These are phyloP conservation scores for Ramphastos sulfuratus DNA, from an alignment of 2,113 vertebrate genomes.

Conservation along the genomic window DNA sequence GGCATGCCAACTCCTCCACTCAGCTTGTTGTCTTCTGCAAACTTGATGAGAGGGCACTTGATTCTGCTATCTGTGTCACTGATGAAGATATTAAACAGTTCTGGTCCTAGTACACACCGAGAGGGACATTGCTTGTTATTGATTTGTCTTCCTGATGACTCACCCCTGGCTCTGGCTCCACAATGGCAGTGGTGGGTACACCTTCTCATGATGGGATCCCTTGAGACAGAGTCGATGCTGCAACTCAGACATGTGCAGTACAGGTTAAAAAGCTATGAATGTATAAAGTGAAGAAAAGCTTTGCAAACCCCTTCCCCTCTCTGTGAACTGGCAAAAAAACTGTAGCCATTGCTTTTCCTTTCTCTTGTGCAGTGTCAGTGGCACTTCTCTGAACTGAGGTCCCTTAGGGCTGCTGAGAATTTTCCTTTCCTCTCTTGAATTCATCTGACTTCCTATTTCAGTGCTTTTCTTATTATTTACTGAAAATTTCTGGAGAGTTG, in stretches of 20 bases:
- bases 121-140: no score
- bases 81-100: no score
- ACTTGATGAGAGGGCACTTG: no score
- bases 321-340: not conserved
- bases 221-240: not conserved
- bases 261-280: not conserved
- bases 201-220: not conserved
- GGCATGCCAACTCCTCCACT: no score
- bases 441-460: constrained; percentile 7
- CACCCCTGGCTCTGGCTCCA: not conserved
- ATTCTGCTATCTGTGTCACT: no score
- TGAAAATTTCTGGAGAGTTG: not conserved
- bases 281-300: not conserved
- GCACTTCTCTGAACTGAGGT: not conserved
- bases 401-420: not conserved
- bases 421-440: not conserved
- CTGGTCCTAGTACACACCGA: no score
- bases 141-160: not conserved
- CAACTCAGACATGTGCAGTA: not conserved
- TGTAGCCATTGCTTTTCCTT: not conserved
- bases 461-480: not conserved
- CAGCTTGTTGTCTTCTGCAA: no score
- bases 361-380: not conserved
- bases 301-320: not conserved
- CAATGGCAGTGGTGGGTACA: not conserved